phyloP scores from a whole-genome alignment of 2,113 vertebrate species.

The Bubo bubo region DNA sequence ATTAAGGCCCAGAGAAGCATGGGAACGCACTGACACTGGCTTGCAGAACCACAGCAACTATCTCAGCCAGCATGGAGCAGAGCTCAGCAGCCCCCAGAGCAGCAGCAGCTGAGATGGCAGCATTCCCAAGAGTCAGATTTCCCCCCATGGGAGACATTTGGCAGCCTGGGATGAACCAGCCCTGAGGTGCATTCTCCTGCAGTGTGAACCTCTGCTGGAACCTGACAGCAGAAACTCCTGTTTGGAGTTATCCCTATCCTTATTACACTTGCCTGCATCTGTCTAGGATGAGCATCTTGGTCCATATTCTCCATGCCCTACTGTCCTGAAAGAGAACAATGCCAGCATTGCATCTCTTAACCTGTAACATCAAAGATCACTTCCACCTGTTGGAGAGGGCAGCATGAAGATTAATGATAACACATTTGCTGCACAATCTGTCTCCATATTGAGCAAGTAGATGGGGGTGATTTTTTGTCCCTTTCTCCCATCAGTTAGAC shows the following conservation, averaged over 20 bases:
- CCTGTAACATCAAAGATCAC: not conserved
- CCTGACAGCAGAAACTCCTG: not conserved
- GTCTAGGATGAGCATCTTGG: not conserved
- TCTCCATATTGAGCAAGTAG: not conserved
- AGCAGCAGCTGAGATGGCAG: not conserved
- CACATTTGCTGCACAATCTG: not conserved
- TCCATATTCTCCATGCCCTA: not conserved
- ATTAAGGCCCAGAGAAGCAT: not conserved
- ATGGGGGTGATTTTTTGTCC: not conserved
- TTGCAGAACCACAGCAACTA: not conserved
- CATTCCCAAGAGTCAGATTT: not conserved
- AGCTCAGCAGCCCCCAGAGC: not conserved
- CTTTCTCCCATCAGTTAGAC: not conserved
- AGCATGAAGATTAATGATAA: not conserved
- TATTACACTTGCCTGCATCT: not conserved
- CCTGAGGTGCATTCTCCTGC: not conserved
- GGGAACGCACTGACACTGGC: not conserved
- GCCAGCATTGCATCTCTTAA: not conserved
- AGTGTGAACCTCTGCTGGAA: not conserved
- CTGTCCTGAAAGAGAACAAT: not conserved
- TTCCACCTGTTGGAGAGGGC: not conserved
- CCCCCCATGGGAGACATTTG: rapidly evolving
- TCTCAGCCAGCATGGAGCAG: not conserved
- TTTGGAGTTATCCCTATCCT: no score
- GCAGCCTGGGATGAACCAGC: not conserved